Percentiles rank a stretch among this genome's conserved stretches.
phyloP scores from a whole-genome alignment of 2,113 vertebrate genomes.

The Genyomyrus donnyi region DNA sequence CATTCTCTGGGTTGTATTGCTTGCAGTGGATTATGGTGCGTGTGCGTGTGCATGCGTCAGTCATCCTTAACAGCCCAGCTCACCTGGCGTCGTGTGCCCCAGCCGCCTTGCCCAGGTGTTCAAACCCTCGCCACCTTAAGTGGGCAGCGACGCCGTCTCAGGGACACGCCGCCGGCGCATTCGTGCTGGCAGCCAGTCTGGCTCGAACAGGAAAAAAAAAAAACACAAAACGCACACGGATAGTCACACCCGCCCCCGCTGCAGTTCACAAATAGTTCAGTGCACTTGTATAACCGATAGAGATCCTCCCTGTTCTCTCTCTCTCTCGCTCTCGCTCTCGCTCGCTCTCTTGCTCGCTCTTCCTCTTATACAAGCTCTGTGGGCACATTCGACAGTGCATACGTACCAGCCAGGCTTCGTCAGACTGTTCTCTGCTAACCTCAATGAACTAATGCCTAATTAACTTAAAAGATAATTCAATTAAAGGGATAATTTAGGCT shows the following conservation, averaged over 20 bases:
- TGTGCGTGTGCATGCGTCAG: neutral
- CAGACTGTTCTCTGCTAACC: neutral
- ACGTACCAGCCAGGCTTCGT: neutral
- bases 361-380: neutral
- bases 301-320: neutral
- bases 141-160: neutral
- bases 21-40: neutral
- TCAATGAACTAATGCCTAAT: neutral
- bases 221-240: neutral
- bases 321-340: neutral
- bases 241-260: neutral
- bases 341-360: neutral
- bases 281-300: constrained; percentile 10
- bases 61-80: neutral
- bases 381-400: neutral
- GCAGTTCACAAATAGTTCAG: constrained; percentile 14
- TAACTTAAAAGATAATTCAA: neutral
- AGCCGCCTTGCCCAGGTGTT: neutral
- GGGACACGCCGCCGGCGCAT: neutral
- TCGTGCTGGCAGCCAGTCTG: neutral
- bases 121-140: neutral
- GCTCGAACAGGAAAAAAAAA: neutral
- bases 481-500: neutral
- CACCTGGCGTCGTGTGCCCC: neutral
- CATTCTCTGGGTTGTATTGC: neutral